These are phyloP conservation scores for Drosophila sproati DNA, from an alignment of 1,140 invertebrate genomes.

Conservation along the genomic window DNA sequence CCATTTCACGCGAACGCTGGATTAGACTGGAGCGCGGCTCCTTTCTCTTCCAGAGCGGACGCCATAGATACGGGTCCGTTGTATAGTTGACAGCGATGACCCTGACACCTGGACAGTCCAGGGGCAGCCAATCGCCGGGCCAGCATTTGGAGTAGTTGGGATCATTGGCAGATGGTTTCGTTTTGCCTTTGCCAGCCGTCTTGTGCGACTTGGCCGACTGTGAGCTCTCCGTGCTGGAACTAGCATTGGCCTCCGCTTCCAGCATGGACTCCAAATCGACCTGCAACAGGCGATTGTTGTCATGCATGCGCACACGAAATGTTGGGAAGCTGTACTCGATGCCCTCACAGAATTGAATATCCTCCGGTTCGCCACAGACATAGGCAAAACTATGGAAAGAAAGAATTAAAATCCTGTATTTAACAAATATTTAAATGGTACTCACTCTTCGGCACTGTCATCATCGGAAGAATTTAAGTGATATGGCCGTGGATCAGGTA, in stretches of 20 bases:
- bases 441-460: conserved; percentile 62
- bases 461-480: conserved; percentile 51
- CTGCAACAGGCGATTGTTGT: conserved; percentile 59
- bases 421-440: not conserved
- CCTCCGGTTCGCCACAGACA: conserved; percentile 68
- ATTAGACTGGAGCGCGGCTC: conserved; percentile 87
- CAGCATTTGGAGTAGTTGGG: conserved; percentile 87
- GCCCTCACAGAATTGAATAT: conserved; percentile 75
- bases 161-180: conserved; percentile 69
- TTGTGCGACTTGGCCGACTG: conserved; percentile 29
- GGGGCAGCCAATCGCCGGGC: conserved; percentile 89
- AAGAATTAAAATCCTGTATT: too few relatives aligned
- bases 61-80: conserved; percentile 89
- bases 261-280: conserved; percentile 66
- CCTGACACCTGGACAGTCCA: conserved; percentile 88
- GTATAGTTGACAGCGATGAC: conserved; percentile 90
- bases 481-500: conserved; percentile 13
- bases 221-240: not conserved
- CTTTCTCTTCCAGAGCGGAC: conserved; percentile 88
- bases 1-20: conserved; percentile 89
- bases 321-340: conserved; percentile 82
- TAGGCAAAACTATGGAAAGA: conserved; percentile 57
- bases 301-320: conserved; percentile 77
- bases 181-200: conserved; percentile 35
- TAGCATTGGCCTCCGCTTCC: conserved; percentile 35